Percentiles rank a stretch among this genome's conserved stretches.
Evolutionary conservation across 2,113 vertebrate species (phyloP).

Genomic region (Phalacrocorax pelagicus): DNA sequence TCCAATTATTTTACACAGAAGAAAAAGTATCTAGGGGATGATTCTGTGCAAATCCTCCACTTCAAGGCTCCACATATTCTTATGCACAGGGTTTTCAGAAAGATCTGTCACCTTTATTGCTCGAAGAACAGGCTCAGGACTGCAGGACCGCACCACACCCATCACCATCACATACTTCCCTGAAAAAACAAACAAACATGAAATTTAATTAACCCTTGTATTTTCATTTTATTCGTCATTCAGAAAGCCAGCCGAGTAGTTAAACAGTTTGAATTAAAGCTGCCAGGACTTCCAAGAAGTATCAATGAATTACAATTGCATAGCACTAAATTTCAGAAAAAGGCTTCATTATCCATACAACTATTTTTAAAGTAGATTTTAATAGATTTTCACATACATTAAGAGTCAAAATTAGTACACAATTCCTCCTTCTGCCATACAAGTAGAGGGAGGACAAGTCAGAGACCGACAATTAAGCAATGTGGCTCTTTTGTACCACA

Average conservation of each 20-base stretch:
- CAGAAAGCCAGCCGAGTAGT: neutral
- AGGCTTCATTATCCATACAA: neutral
- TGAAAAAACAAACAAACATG: constrained; percentile 29
- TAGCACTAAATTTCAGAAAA: neutral
- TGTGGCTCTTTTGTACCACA: neutral
- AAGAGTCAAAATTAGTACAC: neutral
- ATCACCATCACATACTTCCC: constrained; percentile 97
- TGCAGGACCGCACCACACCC: constrained; percentile 81
- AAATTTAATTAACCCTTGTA: neutral
- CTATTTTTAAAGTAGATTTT: neutral
- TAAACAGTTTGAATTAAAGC: neutral
- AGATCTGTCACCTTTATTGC: constrained; percentile 94
- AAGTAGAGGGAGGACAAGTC: neutral
- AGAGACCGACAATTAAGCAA: neutral
- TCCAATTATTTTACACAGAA: neutral
- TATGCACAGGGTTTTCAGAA: constrained; percentile 81
- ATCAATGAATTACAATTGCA: neutral
- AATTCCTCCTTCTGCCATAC: neutral
- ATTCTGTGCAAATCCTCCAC: constrained; percentile 89
- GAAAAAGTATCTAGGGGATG: constrained; percentile 59
- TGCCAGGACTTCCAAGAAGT: neutral
- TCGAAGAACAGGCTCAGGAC: constrained; percentile 85
- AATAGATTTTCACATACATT: neutral
- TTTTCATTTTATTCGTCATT: neutral
- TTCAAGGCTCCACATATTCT: constrained; percentile 87